A percentile compares a stretch with the other conserved stretches of the same genome.
These are phyloP conservation scores for Hemibagrus guttatus DNA, from an alignment of 2,797 vertebrate genomes.

Conservation along the genomic window DNA sequence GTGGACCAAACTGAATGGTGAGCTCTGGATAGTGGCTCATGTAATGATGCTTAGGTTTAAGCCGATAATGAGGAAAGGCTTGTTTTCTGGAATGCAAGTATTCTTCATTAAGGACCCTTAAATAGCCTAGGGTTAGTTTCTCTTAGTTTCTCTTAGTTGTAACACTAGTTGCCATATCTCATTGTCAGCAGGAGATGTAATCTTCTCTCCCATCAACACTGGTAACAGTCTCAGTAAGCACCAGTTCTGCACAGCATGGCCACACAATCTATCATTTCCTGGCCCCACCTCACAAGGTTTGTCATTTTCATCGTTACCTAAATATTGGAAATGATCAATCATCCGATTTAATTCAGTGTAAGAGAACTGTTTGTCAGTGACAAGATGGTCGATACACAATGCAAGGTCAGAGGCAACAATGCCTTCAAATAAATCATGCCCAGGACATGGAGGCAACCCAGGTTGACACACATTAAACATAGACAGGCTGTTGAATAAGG, in stretches of 20 bases:
- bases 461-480: not conserved
- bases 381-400: not conserved
- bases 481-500: not conserved
- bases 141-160: conserved; percentile 34
- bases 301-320: not conserved
- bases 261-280: not conserved
- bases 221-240: not conserved
- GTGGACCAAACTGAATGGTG: conserved; percentile 22
- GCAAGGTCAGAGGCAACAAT: not conserved
- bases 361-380: conserved; percentile 5
- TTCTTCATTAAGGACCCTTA: conserved; percentile 2
- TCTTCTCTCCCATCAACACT: conserved; percentile 36
- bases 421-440: conserved; percentile 6
- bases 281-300: not conserved
- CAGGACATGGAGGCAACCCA: not conserved
- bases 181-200: conserved; percentile 24
- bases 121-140: too few species aligned
- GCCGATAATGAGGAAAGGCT: conserved; percentile 7
- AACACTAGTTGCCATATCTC: conserved; percentile 27
- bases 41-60: conserved; percentile 22
- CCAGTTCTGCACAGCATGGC: not conserved
- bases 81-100: conserved; percentile 6
- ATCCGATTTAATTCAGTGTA: not conserved
- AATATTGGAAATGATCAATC: not conserved
- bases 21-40: conserved; percentile 20